Evolutionary conservation across 2,113 vertebrate genomes (phyloP), one percentile per base, ranked within the genome.

Genomic region (Chauna torquata): DNA sequence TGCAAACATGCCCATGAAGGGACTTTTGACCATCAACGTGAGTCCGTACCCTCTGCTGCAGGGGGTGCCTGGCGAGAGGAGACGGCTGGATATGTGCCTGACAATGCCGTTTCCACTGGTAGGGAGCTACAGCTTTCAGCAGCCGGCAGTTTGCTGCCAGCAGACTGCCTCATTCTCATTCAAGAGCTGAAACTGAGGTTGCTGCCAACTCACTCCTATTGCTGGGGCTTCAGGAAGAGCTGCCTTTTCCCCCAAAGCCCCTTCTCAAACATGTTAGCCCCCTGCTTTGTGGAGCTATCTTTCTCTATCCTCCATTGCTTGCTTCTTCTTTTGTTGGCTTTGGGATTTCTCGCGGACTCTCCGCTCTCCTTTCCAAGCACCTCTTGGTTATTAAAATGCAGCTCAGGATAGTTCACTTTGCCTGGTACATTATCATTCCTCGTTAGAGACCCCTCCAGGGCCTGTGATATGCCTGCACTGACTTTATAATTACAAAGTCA

Each of bases 401-500:
- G 94, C 97, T 97, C 97, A 97, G 97, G 94, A 97, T 96, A 95
- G 97, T 96, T 97, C 96, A 95, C 96, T 98, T 97, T 98, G 96
- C 95, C 91, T 97, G 97, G 97, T 98, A 98, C 97, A 98, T 98
- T 98, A 98, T 98, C 98, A 98, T 98, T 98, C 97, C 98, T 98
- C 97, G 96, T 98, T 98, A 98, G 98, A 98, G 97, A 97, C 98
- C 97, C 98, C 98, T 98, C 96, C 97, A 98, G 98, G 98, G 98
- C 97, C 97, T 96, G 92, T 97, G 94, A 98, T 96, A 97, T 91
- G 96, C 97, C 96, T 98, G 97, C 96, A 90, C 98, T 5, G 97
- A 98, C 98, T 98, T 98, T 97, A 98, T 98, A 98, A 98, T 98
- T 98, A 98, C 98, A 98, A 98, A 98, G 98, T 98, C 98, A 98